Base-by-base conservation (phyloP, 2,888 invertebrate genomes). In the Elysia crispata region DNA sequence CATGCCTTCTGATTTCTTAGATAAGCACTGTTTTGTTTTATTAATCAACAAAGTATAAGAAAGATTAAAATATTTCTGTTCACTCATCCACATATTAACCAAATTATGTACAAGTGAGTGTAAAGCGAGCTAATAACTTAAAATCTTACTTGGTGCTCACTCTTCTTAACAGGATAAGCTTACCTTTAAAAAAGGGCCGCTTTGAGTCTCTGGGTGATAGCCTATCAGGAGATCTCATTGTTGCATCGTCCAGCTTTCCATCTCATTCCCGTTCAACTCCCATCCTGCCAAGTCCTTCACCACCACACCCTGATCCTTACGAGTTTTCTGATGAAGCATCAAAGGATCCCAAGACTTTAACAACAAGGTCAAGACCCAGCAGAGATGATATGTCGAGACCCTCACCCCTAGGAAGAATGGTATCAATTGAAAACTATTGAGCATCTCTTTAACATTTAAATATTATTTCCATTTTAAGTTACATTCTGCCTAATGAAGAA, bases 131-230 rank as follows among this genome's bases (percentile, higher is more conserved):
- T n/a, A n/a, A n/a, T n/a, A n/a, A n/a, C n/a, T n/a, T n/a, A n/a
- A n/a, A n/a, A n/a, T n/a, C n/a, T n/a, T n/a, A n/a, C n/a, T n/a
- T n/a, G n/a, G n/a, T n/a, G n/a, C n/a, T n/a, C n/a, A n/a, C 5
- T 79, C 57, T 49, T 76, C 74, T 81, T 85, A 79, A 85, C 91
- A 92, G 97, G 97, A 94, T 97, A 89, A 95, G 97, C 92, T 96
- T 97, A 93, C 97, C 97, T 0, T 96, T 97, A 82, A 98, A 97
- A 93, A 95, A 96, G 88, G 95, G 86, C 25, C 83, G 86, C 31
- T 85, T 86, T 77, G 89, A 89, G 50, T 64, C 62, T 15, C 25
- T 76, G 73, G 75, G 76, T 70, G 83, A 79, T 11, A 62, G 80
- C 66, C 20, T 78, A 64, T 79, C 80, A 18, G 64, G 73, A n/a